Conservation (phyloP, 2,888 invertebrate species). For the Brachylomia viminalis region DNA sequence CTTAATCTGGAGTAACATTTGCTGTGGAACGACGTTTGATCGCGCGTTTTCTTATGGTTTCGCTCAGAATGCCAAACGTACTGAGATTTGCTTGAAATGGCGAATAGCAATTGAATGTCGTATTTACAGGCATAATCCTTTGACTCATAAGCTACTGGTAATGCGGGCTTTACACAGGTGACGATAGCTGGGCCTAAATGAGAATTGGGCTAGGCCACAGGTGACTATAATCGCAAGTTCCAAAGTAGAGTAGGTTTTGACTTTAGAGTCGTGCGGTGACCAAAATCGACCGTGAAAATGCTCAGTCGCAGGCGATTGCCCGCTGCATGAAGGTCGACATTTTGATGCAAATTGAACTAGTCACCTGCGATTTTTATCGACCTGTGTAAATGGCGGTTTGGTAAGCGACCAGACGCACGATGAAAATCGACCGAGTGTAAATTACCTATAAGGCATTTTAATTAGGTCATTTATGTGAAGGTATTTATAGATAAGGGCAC, state of each 20-base stretch:
- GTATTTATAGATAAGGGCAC: background rate
- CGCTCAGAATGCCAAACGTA: background rate
- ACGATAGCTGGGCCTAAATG: too few species aligned
- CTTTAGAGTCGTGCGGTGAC: too few species aligned
- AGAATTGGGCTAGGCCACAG: too few species aligned
- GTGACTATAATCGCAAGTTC: too few species aligned
- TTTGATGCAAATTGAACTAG: too few species aligned
- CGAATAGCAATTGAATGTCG: background rate
- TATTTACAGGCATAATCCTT: background rate
- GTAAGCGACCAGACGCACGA: too few species aligned
- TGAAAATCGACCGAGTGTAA: too few species aligned
- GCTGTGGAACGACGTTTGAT: constrained; percentile 35
- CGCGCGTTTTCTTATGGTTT: constrained; percentile 19
- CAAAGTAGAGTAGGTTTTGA: too few species aligned
- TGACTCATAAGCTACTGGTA: background rate
- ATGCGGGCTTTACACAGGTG: too few species aligned
- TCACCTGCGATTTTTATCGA: too few species aligned
- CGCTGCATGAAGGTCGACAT: constrained; percentile 13
- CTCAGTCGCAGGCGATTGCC: constrained; percentile 55
- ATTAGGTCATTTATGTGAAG: background rate
- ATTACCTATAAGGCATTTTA: background rate
- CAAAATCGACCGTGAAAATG: too few species aligned
- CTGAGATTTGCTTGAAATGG: constrained; percentile 6
- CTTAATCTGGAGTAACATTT: constrained; percentile 27
- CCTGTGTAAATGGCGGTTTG: too few species aligned